Evolutionary conservation across 2,888 invertebrate species (phyloP).

Genomic region (Masnerella sp.): DNA sequence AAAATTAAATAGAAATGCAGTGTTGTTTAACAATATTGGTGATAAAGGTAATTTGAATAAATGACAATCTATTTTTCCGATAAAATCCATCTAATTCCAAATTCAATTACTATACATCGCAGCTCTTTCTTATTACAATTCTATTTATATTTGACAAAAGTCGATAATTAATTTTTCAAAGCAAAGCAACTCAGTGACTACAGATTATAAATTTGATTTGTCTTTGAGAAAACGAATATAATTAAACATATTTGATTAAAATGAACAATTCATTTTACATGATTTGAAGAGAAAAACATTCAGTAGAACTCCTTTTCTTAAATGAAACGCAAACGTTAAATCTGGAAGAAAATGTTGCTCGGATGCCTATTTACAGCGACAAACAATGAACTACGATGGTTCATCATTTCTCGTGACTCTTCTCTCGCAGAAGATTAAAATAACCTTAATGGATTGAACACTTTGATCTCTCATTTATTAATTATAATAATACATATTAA

Average conservation of each 20-base stretch:
- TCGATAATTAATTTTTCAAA: constrained; percentile 1
- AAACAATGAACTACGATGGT: constrained; percentile 30
- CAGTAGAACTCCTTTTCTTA: neutral
- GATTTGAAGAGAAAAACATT: too few species aligned
- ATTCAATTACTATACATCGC: constrained; percentile 39
- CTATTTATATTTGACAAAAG: constrained; percentile 11
- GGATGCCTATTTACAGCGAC: constrained; percentile 55
- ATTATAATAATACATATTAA: constrained; percentile 30
- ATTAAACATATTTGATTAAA: too few species aligned
- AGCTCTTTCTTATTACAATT: constrained; percentile 30
- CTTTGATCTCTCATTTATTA: constrained; percentile 30
- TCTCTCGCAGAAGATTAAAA: constrained; percentile 13
- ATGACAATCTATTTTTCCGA: neutral
- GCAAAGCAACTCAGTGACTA: neutral
- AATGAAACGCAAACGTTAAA: neutral
- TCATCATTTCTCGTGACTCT: neutral
- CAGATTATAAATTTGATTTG: neutral
- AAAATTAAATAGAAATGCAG: too few species aligned
- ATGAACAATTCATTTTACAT: too few species aligned
- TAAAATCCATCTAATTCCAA: constrained; percentile 41
- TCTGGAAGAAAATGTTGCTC: constrained; percentile 25
- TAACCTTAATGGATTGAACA: constrained; percentile 8
- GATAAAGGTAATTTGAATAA: neutral
- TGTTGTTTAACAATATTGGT: too few species aligned
- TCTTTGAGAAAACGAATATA: neutral